phyloP scores from a whole-genome alignment of 2,797 vertebrate genomes.

The Margarornis squamiger region DNA sequence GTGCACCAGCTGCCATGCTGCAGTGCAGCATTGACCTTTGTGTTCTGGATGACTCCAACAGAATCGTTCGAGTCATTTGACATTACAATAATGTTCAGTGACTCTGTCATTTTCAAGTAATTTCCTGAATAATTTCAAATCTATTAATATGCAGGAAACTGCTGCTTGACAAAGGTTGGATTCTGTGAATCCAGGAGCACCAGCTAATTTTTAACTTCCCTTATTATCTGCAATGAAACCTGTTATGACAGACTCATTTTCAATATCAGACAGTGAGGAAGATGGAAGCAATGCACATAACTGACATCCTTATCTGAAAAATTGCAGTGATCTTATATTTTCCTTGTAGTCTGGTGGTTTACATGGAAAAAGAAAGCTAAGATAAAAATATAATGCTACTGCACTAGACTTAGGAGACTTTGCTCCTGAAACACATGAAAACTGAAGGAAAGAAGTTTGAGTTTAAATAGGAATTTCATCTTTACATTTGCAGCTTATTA shows the following conservation, averaged over 20 bases:
- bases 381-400: background rate
- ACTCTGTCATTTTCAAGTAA: slow-evolving; percentile 74
- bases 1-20: background rate
- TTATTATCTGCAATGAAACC: slow-evolving; percentile 69
- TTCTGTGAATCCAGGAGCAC: slow-evolving; percentile 63
- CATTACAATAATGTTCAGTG: slow-evolving; percentile 74
- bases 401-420: background rate
- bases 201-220: slow-evolving; percentile 68
- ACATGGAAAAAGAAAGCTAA: background rate
- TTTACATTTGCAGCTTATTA: background rate
- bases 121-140: slow-evolving; percentile 80
- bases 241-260: slow-evolving; percentile 54
- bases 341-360: background rate
- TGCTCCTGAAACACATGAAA: background rate
- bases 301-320: background rate
- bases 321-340: background rate
- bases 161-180: slow-evolving; percentile 72
- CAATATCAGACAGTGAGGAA: slow-evolving; percentile 42
- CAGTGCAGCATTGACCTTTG: slow-evolving; percentile 51
- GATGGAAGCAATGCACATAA: background rate
- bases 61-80: slow-evolving; percentile 68
- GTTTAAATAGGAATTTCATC: background rate
- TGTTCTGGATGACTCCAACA: slow-evolving; percentile 65
- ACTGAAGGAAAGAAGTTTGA: background rate
- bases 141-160: slow-evolving; percentile 77